These are phyloP conservation scores for Hippopotamyrus pictus DNA, from an alignment of 2,797 vertebrate genomes.

Conservation along the genomic window DNA sequence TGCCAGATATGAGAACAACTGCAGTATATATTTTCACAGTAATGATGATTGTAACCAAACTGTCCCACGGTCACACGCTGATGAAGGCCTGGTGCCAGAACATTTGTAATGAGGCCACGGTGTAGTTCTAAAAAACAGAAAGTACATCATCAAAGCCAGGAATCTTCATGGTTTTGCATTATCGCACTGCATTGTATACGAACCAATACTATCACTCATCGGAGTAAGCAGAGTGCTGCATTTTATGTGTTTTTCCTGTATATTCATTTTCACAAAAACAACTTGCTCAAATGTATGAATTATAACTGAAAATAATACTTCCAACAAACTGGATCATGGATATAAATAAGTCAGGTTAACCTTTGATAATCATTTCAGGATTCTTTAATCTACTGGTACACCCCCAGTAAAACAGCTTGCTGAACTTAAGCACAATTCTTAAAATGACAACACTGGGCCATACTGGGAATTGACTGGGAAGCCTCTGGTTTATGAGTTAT, in stretches of 20 bases:
- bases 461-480: not conserved
- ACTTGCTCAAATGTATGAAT: not conserved
- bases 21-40: not conserved
- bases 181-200: not conserved
- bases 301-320: not conserved
- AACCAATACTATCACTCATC: not conserved
- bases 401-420: not conserved
- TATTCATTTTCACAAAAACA: not conserved
- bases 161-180: not conserved
- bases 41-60: not conserved
- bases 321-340: not conserved
- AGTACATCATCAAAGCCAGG: not conserved
- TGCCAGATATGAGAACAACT: not conserved
- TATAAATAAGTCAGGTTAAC: not conserved
- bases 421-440: not conserved
- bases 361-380: not conserved
- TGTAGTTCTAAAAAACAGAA: not conserved
- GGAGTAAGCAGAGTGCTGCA: not conserved
- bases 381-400: not conserved
- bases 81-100: not conserved
- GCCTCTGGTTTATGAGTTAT: not conserved
- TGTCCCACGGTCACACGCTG: not conserved
- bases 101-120: not conserved
- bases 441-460: not conserved
- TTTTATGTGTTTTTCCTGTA: not conserved